A percentile compares a stretch with the other conserved stretches of the same genome.
Conservation (phyloP, 37 sponge, comb jelly and placozoan genomes). For the Theonella swinhoei region DNA sequence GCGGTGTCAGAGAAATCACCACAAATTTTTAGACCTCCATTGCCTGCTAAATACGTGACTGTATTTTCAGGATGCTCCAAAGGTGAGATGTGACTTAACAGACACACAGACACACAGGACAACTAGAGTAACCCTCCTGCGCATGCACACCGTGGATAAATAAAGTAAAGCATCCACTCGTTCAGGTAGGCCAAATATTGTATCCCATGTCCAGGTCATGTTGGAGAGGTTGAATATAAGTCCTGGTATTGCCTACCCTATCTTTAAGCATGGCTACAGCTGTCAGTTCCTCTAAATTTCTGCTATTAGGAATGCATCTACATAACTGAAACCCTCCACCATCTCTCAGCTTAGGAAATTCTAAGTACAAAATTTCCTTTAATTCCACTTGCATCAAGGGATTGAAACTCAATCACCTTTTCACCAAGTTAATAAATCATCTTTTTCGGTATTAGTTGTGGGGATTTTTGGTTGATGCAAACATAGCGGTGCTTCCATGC, state of each 20-base stretch:
- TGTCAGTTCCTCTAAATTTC: background rate
- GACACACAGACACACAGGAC: too few species aligned
- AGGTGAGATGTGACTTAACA: too few species aligned
- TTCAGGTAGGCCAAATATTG: too few species aligned
- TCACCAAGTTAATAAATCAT: constrained; percentile 51
- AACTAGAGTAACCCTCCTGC: too few species aligned
- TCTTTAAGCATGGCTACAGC: constrained; percentile 21
- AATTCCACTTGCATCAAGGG: constrained; percentile 24
- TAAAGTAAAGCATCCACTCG: too few species aligned
- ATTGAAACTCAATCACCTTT: constrained; percentile 28
- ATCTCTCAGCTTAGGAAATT: constrained; percentile 18
- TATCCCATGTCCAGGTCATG: background rate
- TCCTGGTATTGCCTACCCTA: constrained; percentile 32
- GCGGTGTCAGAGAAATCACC: too few species aligned
- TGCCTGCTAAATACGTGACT: too few species aligned
- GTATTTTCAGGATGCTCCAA: too few species aligned
- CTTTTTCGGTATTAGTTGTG: constrained; percentile 44
- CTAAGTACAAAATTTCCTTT: constrained; percentile 24
- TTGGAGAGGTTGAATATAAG: constrained; percentile 9
- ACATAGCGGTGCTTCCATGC: constrained; percentile 55
- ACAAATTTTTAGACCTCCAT: too few species aligned
- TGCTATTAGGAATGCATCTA: constrained; percentile 14
- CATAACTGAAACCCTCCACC: constrained; percentile 38
- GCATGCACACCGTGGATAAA: too few species aligned
- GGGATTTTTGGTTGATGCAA: constrained; percentile 49